phyloP scores from a whole-genome alignment of 1,140 invertebrate species.

The Cepaea nemoralis region DNA sequence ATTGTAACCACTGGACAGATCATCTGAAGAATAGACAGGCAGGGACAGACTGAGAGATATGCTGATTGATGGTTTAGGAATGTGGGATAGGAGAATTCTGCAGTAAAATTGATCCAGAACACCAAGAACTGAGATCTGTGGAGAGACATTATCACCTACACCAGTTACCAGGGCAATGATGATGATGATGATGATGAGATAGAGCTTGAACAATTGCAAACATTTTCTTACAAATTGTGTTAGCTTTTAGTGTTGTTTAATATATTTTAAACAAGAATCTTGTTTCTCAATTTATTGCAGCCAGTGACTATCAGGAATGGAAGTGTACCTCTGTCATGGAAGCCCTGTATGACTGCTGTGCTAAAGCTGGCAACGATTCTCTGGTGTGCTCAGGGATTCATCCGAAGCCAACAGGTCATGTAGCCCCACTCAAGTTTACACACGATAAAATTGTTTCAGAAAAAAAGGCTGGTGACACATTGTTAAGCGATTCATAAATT shows the following conservation, averaged over 20 bases:
- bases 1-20: too few species aligned
- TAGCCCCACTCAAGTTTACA: not conserved
- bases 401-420: not conserved
- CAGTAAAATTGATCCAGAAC: too few species aligned
- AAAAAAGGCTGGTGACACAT: not conserved
- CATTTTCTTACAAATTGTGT: not conserved
- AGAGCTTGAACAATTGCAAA: too few species aligned
- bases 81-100: too few species aligned
- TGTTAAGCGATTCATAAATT: too few species aligned
- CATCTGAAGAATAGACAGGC: too few species aligned
- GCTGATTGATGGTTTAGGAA: too few species aligned
- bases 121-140: not conserved
- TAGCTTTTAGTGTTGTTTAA: not conserved
- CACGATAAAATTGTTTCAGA: not conserved
- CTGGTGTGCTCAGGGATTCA: constrained; percentile 10
- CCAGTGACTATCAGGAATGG: constrained; percentile 15
- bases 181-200: too few species aligned
- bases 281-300: too few species aligned
- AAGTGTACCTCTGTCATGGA: constrained; percentile 1
- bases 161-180: too few species aligned
- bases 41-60: too few species aligned
- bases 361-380: constrained; percentile 4
- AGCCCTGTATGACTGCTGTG: constrained; percentile 9
- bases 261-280: constrained; percentile 1
- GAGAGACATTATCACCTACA: not conserved